Evolutionary conservation across 92 coral and sea anemone species (phyloP).

Genomic region (Chrysogorgia sp.): DNA sequence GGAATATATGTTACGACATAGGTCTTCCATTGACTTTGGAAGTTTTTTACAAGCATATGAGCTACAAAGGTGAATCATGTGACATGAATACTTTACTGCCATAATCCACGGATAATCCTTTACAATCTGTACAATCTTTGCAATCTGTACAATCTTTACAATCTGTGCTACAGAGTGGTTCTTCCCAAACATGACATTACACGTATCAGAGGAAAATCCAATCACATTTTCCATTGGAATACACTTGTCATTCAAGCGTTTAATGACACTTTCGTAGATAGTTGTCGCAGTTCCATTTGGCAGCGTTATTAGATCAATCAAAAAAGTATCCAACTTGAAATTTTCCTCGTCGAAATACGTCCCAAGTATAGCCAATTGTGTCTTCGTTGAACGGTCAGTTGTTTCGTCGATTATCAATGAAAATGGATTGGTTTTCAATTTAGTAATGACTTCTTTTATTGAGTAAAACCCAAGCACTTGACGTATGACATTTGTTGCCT

Average conservation of each 20-base stretch:
- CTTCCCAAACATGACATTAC: conserved; percentile 16
- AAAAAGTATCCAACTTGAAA: neutral
- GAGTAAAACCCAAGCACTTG: conserved; percentile 7
- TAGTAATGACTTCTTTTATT: neutral
- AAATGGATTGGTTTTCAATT: neutral
- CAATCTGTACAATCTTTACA: no score
- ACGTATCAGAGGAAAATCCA: conserved; percentile 31
- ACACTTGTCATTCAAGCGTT: neutral
- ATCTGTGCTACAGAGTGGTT: conserved; percentile 15
- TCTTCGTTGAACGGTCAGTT: conserved; percentile 15
- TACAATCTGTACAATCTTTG: no score
- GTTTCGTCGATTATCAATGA: conserved; percentile 31
- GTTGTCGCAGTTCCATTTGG: neutral
- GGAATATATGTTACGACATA: conserved; percentile 55
- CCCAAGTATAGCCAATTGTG: conserved; percentile 6
- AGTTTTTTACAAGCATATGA: conserved; percentile 58
- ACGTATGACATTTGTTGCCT: no score
- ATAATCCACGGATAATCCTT: conserved; percentile 18
- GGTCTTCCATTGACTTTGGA: conserved; percentile 46
- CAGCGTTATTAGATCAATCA: conserved; percentile 1
- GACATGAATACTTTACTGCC: no score
- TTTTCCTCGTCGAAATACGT: neutral
- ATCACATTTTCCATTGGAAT: conserved; percentile 32
- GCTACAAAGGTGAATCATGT: conserved; percentile 59
- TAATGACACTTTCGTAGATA: neutral